Conservation (phyloP, 2,888 invertebrate species). For the Hetaerina titia region DNA sequence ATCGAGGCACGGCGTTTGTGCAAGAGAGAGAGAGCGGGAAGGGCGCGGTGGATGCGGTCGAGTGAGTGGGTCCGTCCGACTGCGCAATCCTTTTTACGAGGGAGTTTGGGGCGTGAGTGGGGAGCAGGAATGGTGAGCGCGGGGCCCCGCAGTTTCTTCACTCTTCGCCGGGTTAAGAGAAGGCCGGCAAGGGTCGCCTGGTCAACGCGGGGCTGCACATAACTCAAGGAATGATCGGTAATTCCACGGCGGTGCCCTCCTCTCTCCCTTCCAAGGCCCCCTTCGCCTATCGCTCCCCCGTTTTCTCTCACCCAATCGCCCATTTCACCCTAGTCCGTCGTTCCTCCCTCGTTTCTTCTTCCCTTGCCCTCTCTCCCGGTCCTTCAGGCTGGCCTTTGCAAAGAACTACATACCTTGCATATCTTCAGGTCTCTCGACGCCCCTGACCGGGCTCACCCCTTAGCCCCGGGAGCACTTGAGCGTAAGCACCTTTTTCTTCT, state of each 20-base stretch:
- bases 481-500: too few species aligned
- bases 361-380: neutral
- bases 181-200: conserved; percentile 5
- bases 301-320: neutral
- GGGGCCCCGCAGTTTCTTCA: neutral
- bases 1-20: neutral
- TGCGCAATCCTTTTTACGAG: neutral
- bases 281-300: neutral
- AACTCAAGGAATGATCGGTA: conserved; percentile 46
- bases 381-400: conserved; percentile 1
- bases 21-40: neutral
- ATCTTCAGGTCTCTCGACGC: too few species aligned
- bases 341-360: neutral
- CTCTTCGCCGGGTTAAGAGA: neutral
- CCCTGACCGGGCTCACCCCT: too few species aligned
- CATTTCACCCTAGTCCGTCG: neutral
- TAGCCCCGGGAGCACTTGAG: too few species aligned
- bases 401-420: too few species aligned
- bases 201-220: conserved; percentile 9
- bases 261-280: neutral
- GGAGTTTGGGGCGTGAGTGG: neutral
- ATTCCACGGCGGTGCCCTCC: neutral
- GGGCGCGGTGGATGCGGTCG: neutral
- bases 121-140: too few species aligned
- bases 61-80: neutral